phyloP scores from a whole-genome alignment of 2,113 vertebrate species.

The Perccottus glenii region DNA sequence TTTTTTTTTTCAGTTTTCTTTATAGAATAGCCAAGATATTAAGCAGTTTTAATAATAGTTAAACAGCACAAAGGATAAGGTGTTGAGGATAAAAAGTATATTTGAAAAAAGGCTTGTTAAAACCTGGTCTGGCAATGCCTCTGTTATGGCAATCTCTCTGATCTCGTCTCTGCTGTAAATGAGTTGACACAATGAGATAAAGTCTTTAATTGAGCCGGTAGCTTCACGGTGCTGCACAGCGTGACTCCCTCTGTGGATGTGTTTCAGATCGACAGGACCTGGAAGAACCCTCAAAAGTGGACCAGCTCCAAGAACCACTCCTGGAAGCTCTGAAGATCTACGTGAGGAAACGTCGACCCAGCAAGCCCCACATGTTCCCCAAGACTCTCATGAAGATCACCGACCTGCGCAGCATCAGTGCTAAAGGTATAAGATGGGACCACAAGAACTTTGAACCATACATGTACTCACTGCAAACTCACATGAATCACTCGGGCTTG shows the following conservation, averaged over 20 bases:
- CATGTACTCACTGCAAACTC: neutral
- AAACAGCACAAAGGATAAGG: neutral
- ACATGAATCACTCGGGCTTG: too few species aligned
- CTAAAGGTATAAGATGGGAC: slow-evolving; percentile 85
- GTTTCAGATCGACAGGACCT: slow-evolving; percentile 93
- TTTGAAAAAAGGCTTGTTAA: slow-evolving; percentile 6
- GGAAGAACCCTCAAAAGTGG: slow-evolving; percentile 95
- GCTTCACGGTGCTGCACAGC: slow-evolving; percentile 7
- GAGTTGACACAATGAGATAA: slow-evolving; percentile 38
- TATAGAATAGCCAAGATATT: too few species aligned
- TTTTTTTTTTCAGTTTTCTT: too few species aligned
- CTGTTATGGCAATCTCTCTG: slow-evolving; percentile 9
- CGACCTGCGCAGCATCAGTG: slow-evolving; percentile 97
- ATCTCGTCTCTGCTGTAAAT: slow-evolving; percentile 26
- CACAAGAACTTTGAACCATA: neutral
- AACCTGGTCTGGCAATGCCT: slow-evolving; percentile 25
- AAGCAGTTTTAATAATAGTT: neutral
- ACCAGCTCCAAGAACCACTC: slow-evolving; percentile 94
- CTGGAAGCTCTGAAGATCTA: slow-evolving; percentile 98
- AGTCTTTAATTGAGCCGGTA: slow-evolving; percentile 25
- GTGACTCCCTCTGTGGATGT: neutral
- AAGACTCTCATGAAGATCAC: slow-evolving; percentile 99
- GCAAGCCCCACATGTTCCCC: slow-evolving; percentile 98
- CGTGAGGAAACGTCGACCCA: slow-evolving; percentile 93
- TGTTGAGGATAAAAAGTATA: neutral